Base-by-base conservation (phyloP, 1,140 invertebrate genomes). In the Pseudomyrmex dendroicus region DNA sequence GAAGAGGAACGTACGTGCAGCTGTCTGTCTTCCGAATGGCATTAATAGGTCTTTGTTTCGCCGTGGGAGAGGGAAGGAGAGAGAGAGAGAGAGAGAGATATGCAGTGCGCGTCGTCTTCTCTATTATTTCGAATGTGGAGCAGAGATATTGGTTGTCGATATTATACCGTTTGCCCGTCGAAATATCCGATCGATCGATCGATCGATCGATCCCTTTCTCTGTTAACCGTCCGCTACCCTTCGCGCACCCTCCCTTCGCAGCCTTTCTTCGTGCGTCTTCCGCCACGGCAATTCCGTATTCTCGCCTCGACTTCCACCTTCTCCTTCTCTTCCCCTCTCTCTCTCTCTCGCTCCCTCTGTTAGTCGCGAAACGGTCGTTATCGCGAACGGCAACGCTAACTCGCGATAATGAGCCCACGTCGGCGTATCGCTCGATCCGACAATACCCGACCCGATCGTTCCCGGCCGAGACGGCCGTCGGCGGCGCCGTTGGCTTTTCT, bases 81-180 rank as follows among this genome's bases (percentile, higher is more conserved):
- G 2, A 25, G 25, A 25, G 25, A 25, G 25, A 25, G 25, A 25
- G 2, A 25, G 25, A 17, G n/a, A 48, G 48, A 85, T 89, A 76
- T 74, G 64, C 84, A 15, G 44, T 46, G 70, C 84, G 73, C 84
- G 89, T 89, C 89, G 89, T 76, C 86, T 70, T 70, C 61, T 91
- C 92, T 92, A 92, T 92, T 92, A 91, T 92, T 93, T 5, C 87
- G 89, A 93, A 93, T 93, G 90, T 93, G 78, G 91, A 89, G 85
- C 92, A 92, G 91, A 92, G 91, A 92, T 91, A 93, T 93, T 87
- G 91, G 90, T 84, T 91, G 89, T 91, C 90, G 90, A 92, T 92
- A 80, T 92, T 70, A 90, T 73, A 87, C 84, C 76, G 73, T 46
- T 61, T 35, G 68, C 70, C 70, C 63, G 88, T 85, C 89, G 88